Evolutionary conservation across 2,888 invertebrate genomes (phyloP).

Genomic region (Folsomia manolachei): DNA sequence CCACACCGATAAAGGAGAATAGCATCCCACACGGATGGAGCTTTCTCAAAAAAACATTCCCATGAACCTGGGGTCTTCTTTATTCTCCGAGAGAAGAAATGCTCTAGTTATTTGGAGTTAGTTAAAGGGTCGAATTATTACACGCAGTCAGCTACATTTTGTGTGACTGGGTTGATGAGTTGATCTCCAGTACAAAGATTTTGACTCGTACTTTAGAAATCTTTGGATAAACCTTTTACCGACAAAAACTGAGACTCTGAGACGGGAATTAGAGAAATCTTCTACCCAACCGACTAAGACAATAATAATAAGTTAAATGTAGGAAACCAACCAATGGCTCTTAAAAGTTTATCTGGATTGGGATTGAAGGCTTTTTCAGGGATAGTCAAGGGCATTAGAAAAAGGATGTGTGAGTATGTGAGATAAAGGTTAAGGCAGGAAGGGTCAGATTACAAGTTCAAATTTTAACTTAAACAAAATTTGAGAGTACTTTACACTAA

Average conservation of each 20-base stretch:
- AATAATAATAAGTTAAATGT: neutral
- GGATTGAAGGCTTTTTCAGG: neutral
- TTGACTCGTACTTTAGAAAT: too few species aligned
- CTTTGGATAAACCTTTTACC: neutral
- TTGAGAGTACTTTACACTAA: too few species aligned
- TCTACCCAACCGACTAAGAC: neutral
- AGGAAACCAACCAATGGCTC: too few species aligned
- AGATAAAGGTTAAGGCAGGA: neutral
- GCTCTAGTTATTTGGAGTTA: too few species aligned
- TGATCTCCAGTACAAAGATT: too few species aligned
- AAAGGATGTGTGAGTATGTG: neutral
- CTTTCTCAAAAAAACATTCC: slow-evolving; percentile 14
- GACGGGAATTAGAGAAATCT: neutral
- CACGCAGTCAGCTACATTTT: neutral
- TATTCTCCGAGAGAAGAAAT: neutral
- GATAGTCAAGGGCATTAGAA: neutral
- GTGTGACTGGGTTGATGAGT: neutral
- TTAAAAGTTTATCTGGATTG: neutral
- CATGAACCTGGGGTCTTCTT: slow-evolving; percentile 13
- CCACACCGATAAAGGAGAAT: neutral
- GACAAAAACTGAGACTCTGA: too few species aligned
- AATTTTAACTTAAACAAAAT: too few species aligned
- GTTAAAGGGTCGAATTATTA: neutral
- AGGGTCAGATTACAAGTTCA: too few species aligned
- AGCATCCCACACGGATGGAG: neutral